phyloP scores from a whole-genome alignment of 2,113 vertebrate species.

The Ciconia maguari region DNA sequence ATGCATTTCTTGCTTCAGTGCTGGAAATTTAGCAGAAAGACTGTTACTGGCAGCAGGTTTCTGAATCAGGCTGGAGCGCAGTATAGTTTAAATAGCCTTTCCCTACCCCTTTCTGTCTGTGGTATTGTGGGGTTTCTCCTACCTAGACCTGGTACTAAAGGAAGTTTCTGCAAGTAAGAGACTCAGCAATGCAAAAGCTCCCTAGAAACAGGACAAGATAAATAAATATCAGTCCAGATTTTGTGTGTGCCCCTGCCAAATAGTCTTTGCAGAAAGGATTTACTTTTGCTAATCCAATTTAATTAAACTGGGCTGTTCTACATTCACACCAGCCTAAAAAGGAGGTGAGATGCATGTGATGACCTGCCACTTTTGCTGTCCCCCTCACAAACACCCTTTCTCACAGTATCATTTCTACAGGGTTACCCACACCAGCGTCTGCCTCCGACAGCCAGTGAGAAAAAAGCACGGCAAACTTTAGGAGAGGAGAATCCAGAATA shows the following conservation, averaged over 20 bases:
- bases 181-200: not conserved
- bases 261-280: not conserved
- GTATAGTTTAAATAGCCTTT: not conserved
- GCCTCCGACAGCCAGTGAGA: not conserved
- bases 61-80: not conserved
- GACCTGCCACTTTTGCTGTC: not conserved
- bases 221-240: not conserved
- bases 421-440: rapidly evolving
- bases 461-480: not conserved
- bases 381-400: not conserved
- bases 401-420: not conserved
- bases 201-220: not conserved
- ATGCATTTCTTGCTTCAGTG: not conserved
- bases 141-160: no score
- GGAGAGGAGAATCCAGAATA: not conserved
- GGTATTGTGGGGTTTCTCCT: not conserved
- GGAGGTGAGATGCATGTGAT: not conserved
- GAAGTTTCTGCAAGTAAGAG: not conserved
- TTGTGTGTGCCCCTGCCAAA: not conserved
- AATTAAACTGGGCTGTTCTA: not conserved
- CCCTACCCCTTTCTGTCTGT: not conserved
- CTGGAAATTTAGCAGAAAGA: not conserved
- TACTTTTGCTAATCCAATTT: not conserved
- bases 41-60: not conserved
- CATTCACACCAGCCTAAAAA: not conserved